These are phyloP conservation scores for Aelia acuminata DNA, from an alignment of 2,888 invertebrate species.

Conservation along the genomic window DNA sequence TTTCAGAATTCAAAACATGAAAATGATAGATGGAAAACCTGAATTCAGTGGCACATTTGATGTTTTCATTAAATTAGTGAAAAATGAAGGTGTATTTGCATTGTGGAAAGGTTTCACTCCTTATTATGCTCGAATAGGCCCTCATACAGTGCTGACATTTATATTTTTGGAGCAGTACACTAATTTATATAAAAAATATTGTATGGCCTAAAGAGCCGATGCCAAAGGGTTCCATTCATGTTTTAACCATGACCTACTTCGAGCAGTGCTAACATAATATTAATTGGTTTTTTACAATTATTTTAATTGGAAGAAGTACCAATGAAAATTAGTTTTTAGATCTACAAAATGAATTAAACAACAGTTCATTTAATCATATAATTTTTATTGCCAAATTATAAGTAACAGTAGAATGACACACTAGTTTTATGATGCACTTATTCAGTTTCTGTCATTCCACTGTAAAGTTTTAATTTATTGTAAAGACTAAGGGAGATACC, in stretches of 20 bases:
- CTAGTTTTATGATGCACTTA: background rate
- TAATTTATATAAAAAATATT: conserved; percentile 72
- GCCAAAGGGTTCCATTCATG: background rate
- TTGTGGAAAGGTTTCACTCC: conserved; percentile 99
- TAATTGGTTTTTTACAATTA: conserved; percentile 1
- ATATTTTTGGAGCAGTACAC: conserved; percentile 98
- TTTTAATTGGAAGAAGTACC: conserved; percentile 6
- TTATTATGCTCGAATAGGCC: conserved; percentile 97
- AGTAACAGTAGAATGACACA: background rate
- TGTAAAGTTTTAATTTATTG: conserved; percentile 4
- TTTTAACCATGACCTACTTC: conserved; percentile 15
- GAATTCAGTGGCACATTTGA: conserved; percentile 88
- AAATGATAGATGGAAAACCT: conserved; percentile 85
- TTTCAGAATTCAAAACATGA: conserved; percentile 96
- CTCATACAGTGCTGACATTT: conserved; percentile 98
- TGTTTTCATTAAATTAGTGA: conserved; percentile 84
- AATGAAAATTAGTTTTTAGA: background rate
- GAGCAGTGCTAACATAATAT: background rate
- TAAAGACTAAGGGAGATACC: background rate
- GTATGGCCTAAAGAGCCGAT: background rate
- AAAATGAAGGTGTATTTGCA: conserved; percentile 92
- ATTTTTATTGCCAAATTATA: background rate
- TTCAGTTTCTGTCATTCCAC: background rate
- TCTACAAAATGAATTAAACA: background rate
- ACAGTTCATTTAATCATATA: background rate